Conservation (phyloP, 2,797 vertebrate species). For the Myripristis jacobus region DNA sequence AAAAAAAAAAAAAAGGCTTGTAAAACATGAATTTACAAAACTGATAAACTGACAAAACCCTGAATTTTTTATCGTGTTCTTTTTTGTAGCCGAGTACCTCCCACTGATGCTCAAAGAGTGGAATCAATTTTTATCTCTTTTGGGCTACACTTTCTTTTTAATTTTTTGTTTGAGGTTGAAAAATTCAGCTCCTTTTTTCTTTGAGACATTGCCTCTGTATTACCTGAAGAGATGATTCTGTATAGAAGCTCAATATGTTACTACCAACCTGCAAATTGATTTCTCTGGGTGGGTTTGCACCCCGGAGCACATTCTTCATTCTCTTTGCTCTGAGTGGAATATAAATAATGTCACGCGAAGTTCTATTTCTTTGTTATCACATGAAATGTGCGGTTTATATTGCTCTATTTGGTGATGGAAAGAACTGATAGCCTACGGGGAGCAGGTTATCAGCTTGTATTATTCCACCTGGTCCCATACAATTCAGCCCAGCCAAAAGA, state of each 20-base stretch:
- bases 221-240: conserved; percentile 63
- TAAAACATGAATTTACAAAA: neutral
- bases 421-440: conserved; percentile 38
- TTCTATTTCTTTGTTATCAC: conserved; percentile 53
- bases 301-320: conserved; percentile 56
- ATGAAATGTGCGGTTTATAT: conserved; percentile 44
- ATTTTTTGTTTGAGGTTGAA: conserved; percentile 56
- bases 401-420: conserved; percentile 43
- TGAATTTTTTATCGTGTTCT: conserved; percentile 30
- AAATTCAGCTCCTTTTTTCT: conserved; percentile 43
- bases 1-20: no score
- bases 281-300: conserved; percentile 63
- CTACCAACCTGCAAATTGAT: conserved; percentile 69
- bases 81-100: conserved; percentile 14
- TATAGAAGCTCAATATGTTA: conserved; percentile 69
- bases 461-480: conserved; percentile 47
- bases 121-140: conserved; percentile 36
- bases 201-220: conserved; percentile 53
- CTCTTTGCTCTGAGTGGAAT: conserved; percentile 54
- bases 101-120: conserved; percentile 13
- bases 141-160: conserved; percentile 26
- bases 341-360: conserved; percentile 50
- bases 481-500: conserved; percentile 5
- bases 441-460: conserved; percentile 49
- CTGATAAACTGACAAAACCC: conserved; percentile 1